Evolutionary conservation across 2,113 vertebrate genomes (phyloP).

Genomic region (Dasyprocta punctata): DNA sequence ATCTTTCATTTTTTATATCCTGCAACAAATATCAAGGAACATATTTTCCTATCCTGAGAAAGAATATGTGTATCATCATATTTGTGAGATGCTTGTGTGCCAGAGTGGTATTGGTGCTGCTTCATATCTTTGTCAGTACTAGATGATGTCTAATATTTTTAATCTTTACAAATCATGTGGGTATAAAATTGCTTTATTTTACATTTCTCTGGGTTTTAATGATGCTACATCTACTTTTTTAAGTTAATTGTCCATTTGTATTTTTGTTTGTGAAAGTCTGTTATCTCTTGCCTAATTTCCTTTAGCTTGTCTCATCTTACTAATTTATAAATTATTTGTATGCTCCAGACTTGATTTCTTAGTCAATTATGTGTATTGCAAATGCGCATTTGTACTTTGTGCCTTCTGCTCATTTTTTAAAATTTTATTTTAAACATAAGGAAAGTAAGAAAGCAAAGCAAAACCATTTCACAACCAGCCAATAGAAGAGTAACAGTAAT

Average conservation of each 20-base stretch:
- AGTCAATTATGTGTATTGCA: background rate
- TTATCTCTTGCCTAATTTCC: background rate
- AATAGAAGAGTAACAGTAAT: too few relatives aligned
- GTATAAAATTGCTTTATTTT: background rate
- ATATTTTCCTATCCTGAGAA: background rate
- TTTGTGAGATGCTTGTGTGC: background rate
- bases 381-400: background rate
- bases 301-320: background rate
- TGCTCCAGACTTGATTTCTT: conserved; percentile 1
- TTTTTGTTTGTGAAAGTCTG: background rate
- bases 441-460: too few relatives aligned
- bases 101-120: accelerated
- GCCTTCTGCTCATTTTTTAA: background rate
- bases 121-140: background rate
- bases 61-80: background rate
- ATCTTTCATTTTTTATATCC: background rate
- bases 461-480: too few relatives aligned
- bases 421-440: too few relatives aligned
- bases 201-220: background rate
- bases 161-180: background rate
- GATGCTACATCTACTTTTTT: background rate
- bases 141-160: background rate
- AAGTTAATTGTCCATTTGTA: background rate
- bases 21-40: background rate
- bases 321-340: background rate